Conservation (phyloP, 2,113 vertebrate genomes). For the Laticauda laticaudata region DNA sequence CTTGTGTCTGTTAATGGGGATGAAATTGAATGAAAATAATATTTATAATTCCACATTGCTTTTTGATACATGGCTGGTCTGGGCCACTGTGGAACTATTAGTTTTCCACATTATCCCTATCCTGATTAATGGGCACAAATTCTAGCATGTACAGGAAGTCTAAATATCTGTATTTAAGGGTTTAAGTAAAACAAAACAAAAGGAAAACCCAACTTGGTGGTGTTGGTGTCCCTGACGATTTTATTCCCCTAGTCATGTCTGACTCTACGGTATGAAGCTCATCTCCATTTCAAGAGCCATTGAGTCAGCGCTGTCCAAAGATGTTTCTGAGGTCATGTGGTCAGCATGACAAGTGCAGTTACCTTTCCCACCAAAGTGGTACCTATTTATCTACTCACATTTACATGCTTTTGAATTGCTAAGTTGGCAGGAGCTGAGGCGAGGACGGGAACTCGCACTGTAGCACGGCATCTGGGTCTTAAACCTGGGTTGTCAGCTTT, state of each 20-base stretch:
- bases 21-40: neutral
- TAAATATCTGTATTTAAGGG: neutral
- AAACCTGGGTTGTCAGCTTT: neutral
- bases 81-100: slow-evolving; percentile 36
- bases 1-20: slow-evolving; percentile 20
- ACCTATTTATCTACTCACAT: neutral
- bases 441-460: neutral
- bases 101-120: slow-evolving; percentile 29
- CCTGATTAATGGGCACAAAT: slow-evolving; percentile 18
- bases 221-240: neutral
- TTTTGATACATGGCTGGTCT: slow-evolving; percentile 25
- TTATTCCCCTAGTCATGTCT: neutral
- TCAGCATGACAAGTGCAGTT: neutral
- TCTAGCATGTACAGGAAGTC: neutral
- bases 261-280: neutral
- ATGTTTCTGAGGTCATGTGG: neutral
- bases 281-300: too few species aligned
- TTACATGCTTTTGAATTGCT: neutral
- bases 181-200: neutral
- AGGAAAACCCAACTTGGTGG: neutral
- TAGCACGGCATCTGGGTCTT: neutral
- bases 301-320: neutral
- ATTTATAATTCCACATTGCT: slow-evolving; percentile 31
- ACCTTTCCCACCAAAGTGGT: neutral
- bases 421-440: neutral